Percentiles rank a stretch among this genome's conserved stretches.
Conservation (phyloP, 2,113 vertebrate genomes). For the Rutilus rutilus region DNA sequence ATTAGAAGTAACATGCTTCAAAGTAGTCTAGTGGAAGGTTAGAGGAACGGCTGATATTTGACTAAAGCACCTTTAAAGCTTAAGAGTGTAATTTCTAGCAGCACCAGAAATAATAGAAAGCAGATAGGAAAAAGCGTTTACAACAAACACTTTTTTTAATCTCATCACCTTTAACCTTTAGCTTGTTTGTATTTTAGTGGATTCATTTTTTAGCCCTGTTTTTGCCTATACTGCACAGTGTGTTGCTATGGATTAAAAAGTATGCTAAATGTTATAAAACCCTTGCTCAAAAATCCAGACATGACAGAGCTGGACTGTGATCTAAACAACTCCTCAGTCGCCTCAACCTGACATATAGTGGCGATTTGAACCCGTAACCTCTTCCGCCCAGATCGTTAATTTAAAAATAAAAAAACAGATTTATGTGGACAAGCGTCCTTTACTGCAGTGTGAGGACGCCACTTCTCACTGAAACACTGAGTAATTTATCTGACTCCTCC, state of each 20-base stretch:
- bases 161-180: too few species aligned
- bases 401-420: background rate
- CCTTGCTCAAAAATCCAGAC: background rate
- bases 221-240: background rate
- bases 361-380: background rate
- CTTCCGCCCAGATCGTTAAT: background rate
- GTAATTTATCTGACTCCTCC: background rate
- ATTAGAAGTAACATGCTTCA: too few species aligned
- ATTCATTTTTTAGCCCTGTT: too few species aligned
- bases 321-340: background rate
- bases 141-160: too few species aligned
- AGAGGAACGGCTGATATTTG: too few species aligned
- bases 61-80: too few species aligned
- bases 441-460: conserved; percentile 1
- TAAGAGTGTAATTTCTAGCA: too few species aligned
- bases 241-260: background rate
- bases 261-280: background rate
- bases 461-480: background rate
- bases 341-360: background rate
- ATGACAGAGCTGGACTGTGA: background rate
- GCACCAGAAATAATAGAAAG: too few species aligned
- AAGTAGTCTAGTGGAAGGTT: too few species aligned
- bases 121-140: too few species aligned
- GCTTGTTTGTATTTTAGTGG: too few species aligned
- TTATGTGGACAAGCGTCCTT: background rate